These are phyloP conservation scores for Drosophila subobscura DNA, from an alignment of 1,140 invertebrate genomes.

Conservation along the genomic window DNA sequence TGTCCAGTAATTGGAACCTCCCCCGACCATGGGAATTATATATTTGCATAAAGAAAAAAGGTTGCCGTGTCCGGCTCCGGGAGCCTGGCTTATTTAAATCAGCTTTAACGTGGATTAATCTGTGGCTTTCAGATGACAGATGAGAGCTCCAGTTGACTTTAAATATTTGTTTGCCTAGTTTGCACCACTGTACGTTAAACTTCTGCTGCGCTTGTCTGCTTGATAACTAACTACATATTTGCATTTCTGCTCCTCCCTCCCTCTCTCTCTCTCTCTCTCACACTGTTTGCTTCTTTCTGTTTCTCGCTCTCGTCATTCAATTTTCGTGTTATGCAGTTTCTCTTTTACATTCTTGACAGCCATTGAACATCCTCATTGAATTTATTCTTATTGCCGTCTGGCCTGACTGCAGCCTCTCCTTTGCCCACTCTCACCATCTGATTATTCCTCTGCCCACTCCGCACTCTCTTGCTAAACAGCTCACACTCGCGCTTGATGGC, in stretches of 20 bases:
- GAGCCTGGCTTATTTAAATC: too few species aligned
- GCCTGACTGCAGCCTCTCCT: neutral
- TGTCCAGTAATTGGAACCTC: too few species aligned
- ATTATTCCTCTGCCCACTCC: neutral
- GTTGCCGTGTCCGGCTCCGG: too few species aligned
- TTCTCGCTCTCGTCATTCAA: neutral
- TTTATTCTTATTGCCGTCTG: conserved; percentile 31
- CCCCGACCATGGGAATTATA: too few species aligned
- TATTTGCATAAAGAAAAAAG: too few species aligned
- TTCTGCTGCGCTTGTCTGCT: too few species aligned
- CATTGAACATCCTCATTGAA: conserved; percentile 32
- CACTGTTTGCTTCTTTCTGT: neutral
- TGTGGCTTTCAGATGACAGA: too few species aligned
- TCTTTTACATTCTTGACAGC: conserved; percentile 12
- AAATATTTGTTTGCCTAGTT: too few species aligned
- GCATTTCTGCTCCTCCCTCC: conserved; percentile 9
- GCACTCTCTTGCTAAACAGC: conserved; percentile 1
- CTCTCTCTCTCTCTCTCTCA: neutral
- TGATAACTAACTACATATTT: too few species aligned
- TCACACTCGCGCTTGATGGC: conserved; percentile 8
- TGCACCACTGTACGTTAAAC: too few species aligned
- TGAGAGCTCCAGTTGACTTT: too few species aligned
- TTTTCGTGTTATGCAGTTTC: conserved; percentile 8
- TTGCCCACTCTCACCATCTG: neutral
- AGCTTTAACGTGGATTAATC: too few species aligned